Base-by-base conservation (phyloP, 2,113 vertebrate genomes). In the Apodemus speciosus region DNA sequence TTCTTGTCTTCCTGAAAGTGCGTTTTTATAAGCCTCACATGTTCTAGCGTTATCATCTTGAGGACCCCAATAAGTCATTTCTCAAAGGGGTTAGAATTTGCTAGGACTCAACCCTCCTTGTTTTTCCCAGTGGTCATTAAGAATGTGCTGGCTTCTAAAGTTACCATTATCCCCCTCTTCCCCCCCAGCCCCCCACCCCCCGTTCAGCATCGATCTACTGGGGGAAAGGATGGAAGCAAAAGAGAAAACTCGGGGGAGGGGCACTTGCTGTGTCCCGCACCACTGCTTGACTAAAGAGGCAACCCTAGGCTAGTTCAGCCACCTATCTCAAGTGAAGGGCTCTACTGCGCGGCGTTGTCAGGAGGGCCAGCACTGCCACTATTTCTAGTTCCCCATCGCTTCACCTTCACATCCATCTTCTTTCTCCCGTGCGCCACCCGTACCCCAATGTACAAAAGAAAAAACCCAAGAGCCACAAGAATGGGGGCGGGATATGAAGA, bases 71-170 rank as follows among this genome's bases (percentile, higher is more conserved):
- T 27, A 85, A 85, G 43, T 16, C 30, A 81, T 89, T 95, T 95
- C 83, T 56, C 51, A 85, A 64, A 38, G 62, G 91, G n/a, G 51
- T 27, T 88, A 66, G 71, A 88, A 89, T 93, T 94, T 85, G 80
- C 85, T 30, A 16, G 23, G 14, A 88, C 66, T 68, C 46, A 6
- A 15, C 32, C 38, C 46, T 69, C 75, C 40, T 30, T 40, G 14
- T 11, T 2, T 38, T 14, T 51, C 49, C 16, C 9, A n/a, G 68
- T 38, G 56, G 84, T 91, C 58, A 68, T 89, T 89, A 92, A 69
- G 60, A 93, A 87, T 90, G 90, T 90, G 84, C 40, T 83, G 46
- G 58, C n/a, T 81, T 96, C 32, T 49, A 90, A 94, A 94, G 94
- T 76, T 49, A 35, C 25, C 66, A 21, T 62, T 75, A 88, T 89